Evolutionary conservation across 2,888 invertebrate genomes (phyloP), one percentile per base, ranked within the genome.

Genomic region (Brachynemurus nebulosus): DNA sequence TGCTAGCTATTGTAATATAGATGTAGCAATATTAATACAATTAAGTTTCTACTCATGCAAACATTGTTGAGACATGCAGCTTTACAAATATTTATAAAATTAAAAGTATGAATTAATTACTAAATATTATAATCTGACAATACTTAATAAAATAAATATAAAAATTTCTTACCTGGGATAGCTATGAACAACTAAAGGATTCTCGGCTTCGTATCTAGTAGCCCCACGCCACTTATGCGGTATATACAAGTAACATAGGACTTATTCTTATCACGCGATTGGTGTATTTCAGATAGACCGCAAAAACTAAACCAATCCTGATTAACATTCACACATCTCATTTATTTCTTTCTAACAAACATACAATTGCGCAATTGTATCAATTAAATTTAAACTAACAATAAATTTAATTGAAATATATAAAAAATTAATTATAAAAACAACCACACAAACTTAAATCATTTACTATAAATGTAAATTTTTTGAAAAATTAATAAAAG

Each of bases 151-250:
- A 58, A 61, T 63, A 68, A 67, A 69, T 69, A 70, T 66, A 68
- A 67, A 63, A 67, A 64, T 67, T 69, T 70, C 72, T 72, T 71
- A 72, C 72, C 72, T 72, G 66, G 60, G 63, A 65, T 61, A 64
- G 66, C 65, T 66, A 64, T 65, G 67, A 68, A 67, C 68, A 64
- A 68, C 69, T 67, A 68, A 69, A 69, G 68, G 64, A 62, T 63
- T 62, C 68, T 68, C 69, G 66, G 70, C 71, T 71, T 71, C 69
- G 70, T 71, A 70, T 70, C 69, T 70, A 66, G 62, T 64, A 68
- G 71, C 71, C 72, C 72, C 72, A 74, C 73, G 72, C 72, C 70
- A 73, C 71, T 72, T 69, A 67, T 68, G 69, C 69, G 67, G 69
- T 68, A 68, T 68, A 69, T 67, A 67, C 66, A 64, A 68, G 68